Evolutionary conservation across 2,888 invertebrate species (phyloP).

Genomic region (Tachystola acroxantha): DNA sequence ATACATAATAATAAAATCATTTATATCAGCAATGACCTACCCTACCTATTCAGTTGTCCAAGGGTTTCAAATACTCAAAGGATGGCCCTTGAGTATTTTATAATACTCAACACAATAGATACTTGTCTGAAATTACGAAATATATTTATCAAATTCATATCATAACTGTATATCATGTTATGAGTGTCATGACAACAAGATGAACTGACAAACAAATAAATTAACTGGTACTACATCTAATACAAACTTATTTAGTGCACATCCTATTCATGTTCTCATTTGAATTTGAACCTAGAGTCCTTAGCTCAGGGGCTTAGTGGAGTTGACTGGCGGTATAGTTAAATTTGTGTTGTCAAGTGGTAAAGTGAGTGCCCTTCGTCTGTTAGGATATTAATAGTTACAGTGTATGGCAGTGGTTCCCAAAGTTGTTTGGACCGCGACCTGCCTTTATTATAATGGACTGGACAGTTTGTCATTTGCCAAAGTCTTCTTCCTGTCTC

Average conservation of each 20-base stretch:
- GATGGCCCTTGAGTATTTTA: too few species aligned
- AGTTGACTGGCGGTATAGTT: neutral
- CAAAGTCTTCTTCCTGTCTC: too few species aligned
- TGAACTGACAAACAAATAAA: conserved; percentile 45
- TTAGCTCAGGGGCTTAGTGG: neutral
- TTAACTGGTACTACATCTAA: conserved; percentile 24
- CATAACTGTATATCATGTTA: conserved; percentile 1
- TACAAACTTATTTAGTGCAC: conserved; percentile 13
- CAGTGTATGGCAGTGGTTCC: neutral
- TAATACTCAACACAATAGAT: too few species aligned
- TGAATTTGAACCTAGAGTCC: neutral
- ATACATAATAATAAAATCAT: too few species aligned
- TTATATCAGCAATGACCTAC: too few species aligned
- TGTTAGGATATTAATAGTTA: conserved; percentile 5
- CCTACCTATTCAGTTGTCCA: too few species aligned
- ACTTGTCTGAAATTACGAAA: conserved; percentile 2
- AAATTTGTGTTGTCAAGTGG: conserved; percentile 6
- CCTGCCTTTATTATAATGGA: too few species aligned
- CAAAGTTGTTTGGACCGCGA: too few species aligned
- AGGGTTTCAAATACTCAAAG: too few species aligned
- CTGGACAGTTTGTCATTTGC: too few species aligned
- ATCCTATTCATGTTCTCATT: neutral
- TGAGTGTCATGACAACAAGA: conserved; percentile 25
- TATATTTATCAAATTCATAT: neutral
- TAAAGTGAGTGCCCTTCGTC: conserved; percentile 15